phyloP scores from a whole-genome alignment of 2,113 vertebrate genomes.

The Pipa parva region DNA sequence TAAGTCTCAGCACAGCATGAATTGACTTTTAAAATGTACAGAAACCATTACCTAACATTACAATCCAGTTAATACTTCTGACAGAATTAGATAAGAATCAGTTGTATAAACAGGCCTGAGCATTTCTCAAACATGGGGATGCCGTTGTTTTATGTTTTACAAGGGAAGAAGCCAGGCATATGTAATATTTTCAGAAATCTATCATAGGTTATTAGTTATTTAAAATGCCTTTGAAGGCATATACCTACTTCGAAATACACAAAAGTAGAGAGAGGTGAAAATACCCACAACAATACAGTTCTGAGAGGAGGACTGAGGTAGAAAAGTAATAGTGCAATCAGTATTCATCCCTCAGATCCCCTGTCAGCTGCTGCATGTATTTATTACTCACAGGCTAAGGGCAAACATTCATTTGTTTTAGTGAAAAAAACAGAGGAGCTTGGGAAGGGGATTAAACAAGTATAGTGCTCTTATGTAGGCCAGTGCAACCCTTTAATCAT shows the following conservation, averaged over 20 bases:
- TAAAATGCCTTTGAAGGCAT: too few species aligned
- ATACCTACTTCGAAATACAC: too few species aligned
- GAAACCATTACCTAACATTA: too few species aligned
- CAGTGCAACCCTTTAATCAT: not conserved
- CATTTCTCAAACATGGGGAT: not conserved
- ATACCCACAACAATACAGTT: not conserved
- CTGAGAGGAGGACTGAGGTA: not conserved
- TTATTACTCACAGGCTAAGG: conserved; percentile 33
- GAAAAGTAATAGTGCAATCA: not conserved
- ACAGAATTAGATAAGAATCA: too few species aligned
- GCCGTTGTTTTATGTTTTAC: too few species aligned
- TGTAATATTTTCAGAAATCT: too few species aligned
- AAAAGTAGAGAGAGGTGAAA: not conserved
- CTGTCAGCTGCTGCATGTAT: conserved; percentile 21
- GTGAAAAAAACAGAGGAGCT: conserved; percentile 17
- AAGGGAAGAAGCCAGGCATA: too few species aligned
- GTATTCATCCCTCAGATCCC: conserved; percentile 23
- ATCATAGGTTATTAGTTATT: too few species aligned
- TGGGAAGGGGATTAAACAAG: not conserved
- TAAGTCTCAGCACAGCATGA: too few species aligned
- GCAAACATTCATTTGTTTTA: conserved; percentile 25
- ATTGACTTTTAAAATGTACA: too few species aligned
- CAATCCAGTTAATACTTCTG: too few species aligned
- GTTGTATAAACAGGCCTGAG: too few species aligned
- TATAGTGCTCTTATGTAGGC: conserved; percentile 3